phyloP scores from a whole-genome alignment of 2,888 invertebrate genomes.

The Agelastica alni region DNA sequence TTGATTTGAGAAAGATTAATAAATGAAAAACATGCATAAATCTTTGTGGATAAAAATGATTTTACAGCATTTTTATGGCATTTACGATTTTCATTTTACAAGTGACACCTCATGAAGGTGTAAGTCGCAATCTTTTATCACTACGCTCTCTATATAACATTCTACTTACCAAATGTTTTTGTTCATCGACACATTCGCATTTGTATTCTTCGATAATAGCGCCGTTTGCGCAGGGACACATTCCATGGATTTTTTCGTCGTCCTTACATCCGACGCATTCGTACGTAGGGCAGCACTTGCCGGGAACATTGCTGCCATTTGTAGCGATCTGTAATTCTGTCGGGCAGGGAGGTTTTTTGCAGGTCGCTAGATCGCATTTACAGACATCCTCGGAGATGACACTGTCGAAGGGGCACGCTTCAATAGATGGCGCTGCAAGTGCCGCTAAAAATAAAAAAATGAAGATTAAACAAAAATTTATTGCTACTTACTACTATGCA shows the following conservation, averaged over 20 bases:
- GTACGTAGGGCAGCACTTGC: constrained; percentile 49
- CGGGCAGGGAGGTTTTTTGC: constrained; percentile 45
- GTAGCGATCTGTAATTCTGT: constrained; percentile 35
- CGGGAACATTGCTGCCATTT: constrained; percentile 44
- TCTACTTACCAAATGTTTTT: constrained; percentile 41
- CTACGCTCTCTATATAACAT: too few relatives aligned
- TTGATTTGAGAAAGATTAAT: too few relatives aligned
- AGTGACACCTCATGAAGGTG: too few relatives aligned
- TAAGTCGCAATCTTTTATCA: too few relatives aligned
- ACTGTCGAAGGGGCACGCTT: constrained; percentile 48
- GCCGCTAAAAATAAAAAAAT: constrained; percentile 34
- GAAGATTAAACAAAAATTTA: too few relatives aligned
- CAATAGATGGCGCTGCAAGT: constrained; percentile 42
- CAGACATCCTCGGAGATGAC: constrained; percentile 41
- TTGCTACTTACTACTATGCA: too few relatives aligned
- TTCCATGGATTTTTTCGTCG: constrained; percentile 42
- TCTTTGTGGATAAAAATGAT: too few relatives aligned
- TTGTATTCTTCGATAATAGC: constrained; percentile 44
- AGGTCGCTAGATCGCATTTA: constrained; percentile 45
- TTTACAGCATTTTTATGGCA: too few relatives aligned
- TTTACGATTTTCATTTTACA: too few relatives aligned
- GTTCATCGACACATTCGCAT: constrained; percentile 47
- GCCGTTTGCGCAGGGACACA: constrained; percentile 47
- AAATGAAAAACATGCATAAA: too few relatives aligned
- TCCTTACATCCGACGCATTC: constrained; percentile 48